Percentiles rank a stretch among this genome's conserved stretches.
These are phyloP conservation scores for Amblyornis subalaris DNA, from an alignment of 2,113 vertebrate genomes.

Conservation along the genomic window DNA sequence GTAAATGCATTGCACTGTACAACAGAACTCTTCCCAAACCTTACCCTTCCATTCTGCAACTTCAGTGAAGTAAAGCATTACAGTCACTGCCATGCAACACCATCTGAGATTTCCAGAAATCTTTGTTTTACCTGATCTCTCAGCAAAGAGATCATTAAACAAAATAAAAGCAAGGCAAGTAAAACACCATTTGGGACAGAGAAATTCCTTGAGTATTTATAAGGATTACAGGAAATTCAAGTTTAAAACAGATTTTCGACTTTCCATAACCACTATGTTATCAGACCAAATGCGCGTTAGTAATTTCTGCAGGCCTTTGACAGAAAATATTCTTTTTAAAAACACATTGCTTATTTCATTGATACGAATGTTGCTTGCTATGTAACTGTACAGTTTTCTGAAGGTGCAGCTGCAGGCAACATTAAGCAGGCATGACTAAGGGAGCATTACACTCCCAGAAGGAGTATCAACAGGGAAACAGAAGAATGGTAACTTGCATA, in stretches of 20 bases:
- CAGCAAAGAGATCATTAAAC: background rate
- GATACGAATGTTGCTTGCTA: background rate
- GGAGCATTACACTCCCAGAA: background rate
- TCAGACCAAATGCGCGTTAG: background rate
- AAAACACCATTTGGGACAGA: background rate
- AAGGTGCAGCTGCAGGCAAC: background rate
- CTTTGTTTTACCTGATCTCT: background rate
- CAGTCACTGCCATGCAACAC: background rate
- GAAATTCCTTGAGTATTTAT: background rate
- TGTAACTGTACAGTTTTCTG: background rate
- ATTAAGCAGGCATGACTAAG: background rate
- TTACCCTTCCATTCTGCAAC: background rate
- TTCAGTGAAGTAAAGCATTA: background rate
- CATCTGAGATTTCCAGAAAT: background rate
- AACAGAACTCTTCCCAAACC: background rate
- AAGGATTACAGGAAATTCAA: background rate
- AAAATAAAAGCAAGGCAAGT: background rate
- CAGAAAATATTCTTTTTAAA: background rate
- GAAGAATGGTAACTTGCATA: background rate
- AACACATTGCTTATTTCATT: background rate
- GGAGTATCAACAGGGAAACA: background rate
- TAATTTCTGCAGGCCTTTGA: background rate
- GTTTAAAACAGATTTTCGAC: background rate
- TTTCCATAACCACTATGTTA: background rate
- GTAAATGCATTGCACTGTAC: accelerated